A percentile compares a stretch with the other conserved stretches of the same genome.
Evolutionary conservation across 92 coral and sea anemone genomes (phyloP).

Genomic region (Bergia puertoricense): DNA sequence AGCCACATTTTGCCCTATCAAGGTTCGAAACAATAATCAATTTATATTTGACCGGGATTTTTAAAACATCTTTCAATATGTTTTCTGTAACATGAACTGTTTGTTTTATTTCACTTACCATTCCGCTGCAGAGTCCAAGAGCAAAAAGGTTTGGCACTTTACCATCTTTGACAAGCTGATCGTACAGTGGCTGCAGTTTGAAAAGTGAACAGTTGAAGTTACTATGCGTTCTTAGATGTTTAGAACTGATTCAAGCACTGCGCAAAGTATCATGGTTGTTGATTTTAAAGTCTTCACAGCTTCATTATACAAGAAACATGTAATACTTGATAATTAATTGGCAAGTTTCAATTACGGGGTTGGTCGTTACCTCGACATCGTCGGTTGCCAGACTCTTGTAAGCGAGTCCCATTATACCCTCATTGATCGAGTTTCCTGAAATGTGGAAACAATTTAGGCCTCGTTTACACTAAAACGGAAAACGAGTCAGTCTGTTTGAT

Average conservation of each 20-base stretch:
- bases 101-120: conserved; percentile 55
- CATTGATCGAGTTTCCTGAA: conserved; percentile 89
- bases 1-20: conserved; percentile 89
- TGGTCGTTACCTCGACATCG: conserved; percentile 73
- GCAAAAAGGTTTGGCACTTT: conserved; percentile 88
- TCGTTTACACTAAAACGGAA: not conserved
- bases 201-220: not conserved
- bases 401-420: conserved; percentile 95
- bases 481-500: not conserved
- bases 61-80: not conserved
- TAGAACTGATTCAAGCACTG: not conserved
- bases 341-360: no score
- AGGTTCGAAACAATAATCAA: not conserved
- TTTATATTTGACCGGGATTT: no score
- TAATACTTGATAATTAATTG: no score
- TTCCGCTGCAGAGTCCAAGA: conserved; percentile 89
- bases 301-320: no score
- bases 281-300: no score
- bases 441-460: not conserved
- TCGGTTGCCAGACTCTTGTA: conserved; percentile 87
- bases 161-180: conserved; percentile 83
- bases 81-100: not conserved
- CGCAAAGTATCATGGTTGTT: no score
- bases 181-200: conserved; percentile 78
- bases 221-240: not conserved